phyloP scores from a whole-genome alignment of 2,888 invertebrate species.

The Tupiocoris notatus region DNA sequence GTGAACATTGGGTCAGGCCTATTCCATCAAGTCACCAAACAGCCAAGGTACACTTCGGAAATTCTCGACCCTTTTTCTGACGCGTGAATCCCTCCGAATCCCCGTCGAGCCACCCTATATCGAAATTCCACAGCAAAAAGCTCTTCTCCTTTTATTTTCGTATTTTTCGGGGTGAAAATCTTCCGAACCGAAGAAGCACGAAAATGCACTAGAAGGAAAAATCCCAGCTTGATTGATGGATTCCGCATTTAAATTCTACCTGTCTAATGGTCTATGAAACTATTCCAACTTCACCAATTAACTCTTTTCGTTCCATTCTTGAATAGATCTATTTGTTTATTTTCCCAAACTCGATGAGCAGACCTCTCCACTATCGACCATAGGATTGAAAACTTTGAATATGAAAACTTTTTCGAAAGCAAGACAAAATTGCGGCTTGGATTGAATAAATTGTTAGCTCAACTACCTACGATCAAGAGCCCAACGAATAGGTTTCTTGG shows the following conservation, averaged over 20 bases:
- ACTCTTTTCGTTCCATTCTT: no score
- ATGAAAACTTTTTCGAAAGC: no score
- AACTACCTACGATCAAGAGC: neutral
- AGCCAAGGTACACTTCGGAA: neutral
- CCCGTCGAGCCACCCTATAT: neutral
- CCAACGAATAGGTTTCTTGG: neutral
- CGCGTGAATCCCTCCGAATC: neutral
- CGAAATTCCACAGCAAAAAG: neutral
- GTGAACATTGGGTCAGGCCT: neutral
- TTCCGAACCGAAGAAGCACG: neutral
- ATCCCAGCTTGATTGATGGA: constrained; percentile 32
- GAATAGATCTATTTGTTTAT: no score
- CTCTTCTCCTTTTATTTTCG: neutral
- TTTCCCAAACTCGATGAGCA: neutral
- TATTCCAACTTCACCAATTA: neutral
- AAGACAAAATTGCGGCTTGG: neutral
- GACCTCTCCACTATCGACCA: no score
- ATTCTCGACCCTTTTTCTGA: neutral
- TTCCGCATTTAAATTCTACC: constrained; percentile 39
- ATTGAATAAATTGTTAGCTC: neutral
- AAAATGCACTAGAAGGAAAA: neutral
- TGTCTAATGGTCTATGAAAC: constrained; percentile 40
- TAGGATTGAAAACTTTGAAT: no score
- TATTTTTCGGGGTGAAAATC: neutral
- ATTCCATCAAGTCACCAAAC: constrained; percentile 28